Base-by-base conservation (phyloP, 2,888 invertebrate species). In the Tetrapedia diversipes region DNA sequence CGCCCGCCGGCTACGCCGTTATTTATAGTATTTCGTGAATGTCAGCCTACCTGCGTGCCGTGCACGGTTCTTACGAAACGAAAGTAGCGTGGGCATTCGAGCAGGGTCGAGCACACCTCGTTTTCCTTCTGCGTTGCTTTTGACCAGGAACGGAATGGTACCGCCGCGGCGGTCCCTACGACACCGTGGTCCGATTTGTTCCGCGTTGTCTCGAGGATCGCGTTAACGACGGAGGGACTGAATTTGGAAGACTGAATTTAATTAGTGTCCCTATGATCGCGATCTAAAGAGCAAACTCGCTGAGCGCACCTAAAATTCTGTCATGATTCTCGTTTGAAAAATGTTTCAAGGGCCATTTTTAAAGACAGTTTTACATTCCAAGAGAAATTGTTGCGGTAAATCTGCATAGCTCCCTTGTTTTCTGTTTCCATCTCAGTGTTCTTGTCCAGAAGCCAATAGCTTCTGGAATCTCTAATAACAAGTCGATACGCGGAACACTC, bases 11-110 rank as follows among this genome's bases (percentile, higher is more conserved):
- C 66, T 22, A 32, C 29, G 24, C 14, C 66, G 76, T 80, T 73
- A 75, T 77, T 82, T 76, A 67, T 69, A 69, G 69, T 70, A 73
- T 75, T 72, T 77, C 59, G 69, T 19, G 64, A 57, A 76, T 56
- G 53, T 34, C 76, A 22, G 57, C 43, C 72, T 27, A 47, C 51
- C 70, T 75, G 56, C 49, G 71, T 72, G 69, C 74, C 49, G 71
- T 72, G 69, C 74, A 70, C 57, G 75, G n/a, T 66, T 45, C 43
- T 80, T 77, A 56, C 69, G 47, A 73, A 72, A 75, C 49, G 77
- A 77, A 68, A 56, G 68, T 32, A 54, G 60, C 77, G 74, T 74
- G 83, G 83, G 76, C 75, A 63, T 27, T 61, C 66, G 61, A 1
- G 47, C 37, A 54, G 56, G 68, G 53, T 54, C 69, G 66, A n/a